Base-by-base conservation (phyloP, 2,888 invertebrate species). In the Callosobruchus maculatus region DNA sequence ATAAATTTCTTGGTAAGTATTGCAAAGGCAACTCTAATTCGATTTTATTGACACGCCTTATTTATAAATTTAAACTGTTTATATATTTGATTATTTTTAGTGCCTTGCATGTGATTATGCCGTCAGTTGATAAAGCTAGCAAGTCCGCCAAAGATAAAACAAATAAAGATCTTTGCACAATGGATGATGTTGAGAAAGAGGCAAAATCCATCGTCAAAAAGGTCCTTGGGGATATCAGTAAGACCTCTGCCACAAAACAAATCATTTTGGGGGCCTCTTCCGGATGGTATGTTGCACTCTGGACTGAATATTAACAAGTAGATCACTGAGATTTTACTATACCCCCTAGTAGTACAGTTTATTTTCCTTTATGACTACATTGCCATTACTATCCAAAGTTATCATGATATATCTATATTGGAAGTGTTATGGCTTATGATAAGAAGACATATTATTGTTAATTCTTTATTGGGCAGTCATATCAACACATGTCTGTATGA, bases 211-310 rank as follows among this genome's bases (percentile, higher is more conserved):
- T 93, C 79, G 88, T 95, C 73, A 93, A 94, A 80, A 93, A 91
- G 86, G 89, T 95, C 72, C 88, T 96, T 75, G 92, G 92, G 70
- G 96, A 97, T 85, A 92, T 97, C 76, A 93, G 94, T 77, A 94
- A 94, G 86, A 92, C 93, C 75, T 95, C 97, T 7, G 95, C 95
- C 67, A 93, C 94, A 21, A 95, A 96, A 86, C 97, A 97, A 89
- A 90, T 97, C 80, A 87, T 93, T 81, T 91, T 97, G 86, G 97
- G 97, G 79, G 94, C 94, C 77, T 90, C 93, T 77, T 93, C 96
- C 82, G 97, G 97, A 90, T 97, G 97, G 97, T 97, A 72, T 49
- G 49, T 49, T 18, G 18, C 4, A 49, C 26, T 7, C 26, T 26
- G 3, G 3, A 26, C 26, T 7, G 26, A 7, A 26, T 26, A 26